Evolutionary conservation across 2,797 vertebrate species (phyloP).

Genomic region (Phoxinus dragarum): DNA sequence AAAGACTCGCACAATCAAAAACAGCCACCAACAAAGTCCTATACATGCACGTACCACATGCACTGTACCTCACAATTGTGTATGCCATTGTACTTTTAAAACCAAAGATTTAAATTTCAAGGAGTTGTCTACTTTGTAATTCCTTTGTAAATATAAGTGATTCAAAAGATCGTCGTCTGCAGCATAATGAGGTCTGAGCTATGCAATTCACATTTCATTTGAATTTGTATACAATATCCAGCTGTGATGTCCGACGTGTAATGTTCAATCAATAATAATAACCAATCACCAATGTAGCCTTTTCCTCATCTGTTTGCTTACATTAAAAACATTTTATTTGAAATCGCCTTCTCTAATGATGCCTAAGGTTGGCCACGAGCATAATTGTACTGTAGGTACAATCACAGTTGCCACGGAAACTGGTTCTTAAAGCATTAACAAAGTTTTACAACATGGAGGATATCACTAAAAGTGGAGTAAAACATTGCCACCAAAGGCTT

Average conservation of each 20-base stretch:
- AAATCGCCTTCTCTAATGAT: not conserved
- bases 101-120: not conserved
- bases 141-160: not conserved
- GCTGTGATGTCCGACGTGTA: too few species aligned
- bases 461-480: not conserved
- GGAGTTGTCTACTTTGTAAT: not conserved
- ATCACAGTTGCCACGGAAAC: slow-evolving; percentile 37
- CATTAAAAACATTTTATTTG: not conserved
- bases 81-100: not conserved
- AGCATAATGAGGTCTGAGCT: not conserved
- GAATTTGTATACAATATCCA: not conserved
- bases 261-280: not conserved
- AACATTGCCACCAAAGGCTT: slow-evolving; percentile 4
- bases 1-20: slow-evolving; percentile 35
- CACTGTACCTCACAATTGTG: not conserved
- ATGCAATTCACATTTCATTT: too few species aligned
- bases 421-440: not conserved
- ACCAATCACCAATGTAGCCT: not conserved
- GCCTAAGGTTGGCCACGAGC: not conserved
- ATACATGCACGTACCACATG: not conserved
- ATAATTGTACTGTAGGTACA: slow-evolving; percentile 13
- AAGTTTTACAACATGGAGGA: slow-evolving; percentile 8
- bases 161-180: not conserved
- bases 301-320: not conserved
- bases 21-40: slow-evolving; percentile 38